These are phyloP conservation scores for Adelognathus sp. DNA, from an alignment of 2,888 invertebrate species.

Conservation along the genomic window DNA sequence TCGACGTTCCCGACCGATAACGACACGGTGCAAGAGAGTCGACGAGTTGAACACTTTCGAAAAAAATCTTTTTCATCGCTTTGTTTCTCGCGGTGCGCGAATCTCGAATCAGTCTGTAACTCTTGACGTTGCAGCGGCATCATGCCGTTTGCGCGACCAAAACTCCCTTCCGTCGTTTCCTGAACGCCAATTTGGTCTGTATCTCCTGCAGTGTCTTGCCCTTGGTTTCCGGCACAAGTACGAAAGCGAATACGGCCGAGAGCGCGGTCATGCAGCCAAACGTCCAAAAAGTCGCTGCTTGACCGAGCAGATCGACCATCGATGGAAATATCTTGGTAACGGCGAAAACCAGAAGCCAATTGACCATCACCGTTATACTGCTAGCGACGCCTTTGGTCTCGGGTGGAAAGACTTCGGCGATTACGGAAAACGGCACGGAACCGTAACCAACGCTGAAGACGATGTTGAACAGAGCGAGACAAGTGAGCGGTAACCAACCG, in stretches of 20 bases:
- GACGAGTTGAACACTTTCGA: too few species aligned
- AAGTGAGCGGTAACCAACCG: slow-evolving; percentile 80
- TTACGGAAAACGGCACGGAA: slow-evolving; percentile 81
- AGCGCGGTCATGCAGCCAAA: slow-evolving; percentile 71
- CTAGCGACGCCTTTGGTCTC: slow-evolving; percentile 79
- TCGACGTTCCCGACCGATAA: slow-evolving; percentile 13
- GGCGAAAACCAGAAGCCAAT: slow-evolving; percentile 79
- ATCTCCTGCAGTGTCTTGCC: slow-evolving; percentile 78
- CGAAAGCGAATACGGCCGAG: slow-evolving; percentile 72
- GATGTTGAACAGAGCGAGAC: slow-evolving; percentile 79
- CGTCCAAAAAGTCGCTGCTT: slow-evolving; percentile 75
- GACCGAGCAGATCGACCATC: slow-evolving; percentile 69
- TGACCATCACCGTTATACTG: slow-evolving; percentile 80
- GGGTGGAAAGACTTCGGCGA: slow-evolving; percentile 81
- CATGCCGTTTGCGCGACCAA: slow-evolving; percentile 14
- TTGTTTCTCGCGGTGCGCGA: background rate
- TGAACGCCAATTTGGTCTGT: slow-evolving; percentile 70
- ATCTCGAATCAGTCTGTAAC: slow-evolving; percentile 57
- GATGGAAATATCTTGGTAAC: slow-evolving; percentile 76
- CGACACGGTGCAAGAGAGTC: background rate
- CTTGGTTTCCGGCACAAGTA: slow-evolving; percentile 79
- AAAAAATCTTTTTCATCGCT: background rate
- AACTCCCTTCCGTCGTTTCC: slow-evolving; percentile 12
- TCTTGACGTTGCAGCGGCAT: background rate
- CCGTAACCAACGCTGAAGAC: slow-evolving; percentile 82